Evolutionary conservation across 2,113 vertebrate genomes (phyloP), one percentile per base, ranked within the genome.

Genomic region (Oreamnos americanus): DNA sequence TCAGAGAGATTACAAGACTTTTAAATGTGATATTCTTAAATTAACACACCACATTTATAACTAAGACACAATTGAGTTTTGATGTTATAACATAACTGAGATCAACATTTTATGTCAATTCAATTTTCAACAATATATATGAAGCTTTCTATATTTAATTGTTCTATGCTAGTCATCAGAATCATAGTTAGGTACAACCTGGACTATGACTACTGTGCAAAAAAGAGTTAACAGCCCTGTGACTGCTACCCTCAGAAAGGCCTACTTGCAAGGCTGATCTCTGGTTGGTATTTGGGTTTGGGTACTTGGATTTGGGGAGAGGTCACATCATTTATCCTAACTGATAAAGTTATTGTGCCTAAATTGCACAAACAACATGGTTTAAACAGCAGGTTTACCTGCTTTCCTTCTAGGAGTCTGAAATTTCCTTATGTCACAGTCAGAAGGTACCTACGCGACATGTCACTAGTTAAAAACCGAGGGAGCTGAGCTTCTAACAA

Each of bases 41-140:
- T 57, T 92, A 90, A 90, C 86, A 10, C 83, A 94, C 33, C 82
- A 96, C 28, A 87, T 67, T 93, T 96, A 94, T 17, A 97, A 58
- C 58, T 87, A 78, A 97, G 30, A 86, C 21, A 81, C 5, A 36
- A 43, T 62, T 2, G 4, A 94, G 9, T 55, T 88, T 49, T 93
- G 6, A 96, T 49, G 90, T 92, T 60, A 93, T 51, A 76, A 76
- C 3, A 14, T 76, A 89, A 82, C 47, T 85, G n/a, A 87, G 53
- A 87, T 91, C 47, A 97, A 78, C 53, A 91, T 87, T 97, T 96
- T 91, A 94, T 58, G 94, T 98, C 90, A 91, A 82, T 83, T 94
- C 6, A 58, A 67, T 86, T 91, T 78, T 67, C 21, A 94, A 79
- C 2, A 92, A 62, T 16, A 82, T 6, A 45, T 47, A 81, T 62